Base-by-base conservation (phyloP, 2,888 invertebrate species). In the Nezara viridula region DNA sequence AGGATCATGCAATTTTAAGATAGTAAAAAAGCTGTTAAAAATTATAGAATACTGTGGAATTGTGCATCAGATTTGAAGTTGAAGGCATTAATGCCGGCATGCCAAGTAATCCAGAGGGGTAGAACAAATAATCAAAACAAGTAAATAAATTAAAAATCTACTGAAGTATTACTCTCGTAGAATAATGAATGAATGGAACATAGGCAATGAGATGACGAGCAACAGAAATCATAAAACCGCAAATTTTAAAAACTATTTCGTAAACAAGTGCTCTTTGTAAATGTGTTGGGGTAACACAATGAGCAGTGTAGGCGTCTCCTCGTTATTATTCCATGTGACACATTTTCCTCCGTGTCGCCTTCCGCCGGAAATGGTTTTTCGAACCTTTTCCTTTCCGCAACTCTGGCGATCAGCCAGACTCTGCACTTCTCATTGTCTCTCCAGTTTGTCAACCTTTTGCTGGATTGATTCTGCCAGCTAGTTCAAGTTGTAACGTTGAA, bases 291-390 rank as follows among this genome's bases (percentile, higher is more conserved):
- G 19, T 1, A 73, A 73, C 6, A 73, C 37, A 73, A 73, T 37
- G 66, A 37, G 37, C 0, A 32, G 81, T 10, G 81, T 44, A 44
- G 88, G 21, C 27, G 40, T 4, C 19, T 0, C 2, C 73, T 88
- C 5, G 66, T 88, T 88, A 88, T 49, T 88, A 88, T 88, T 77
- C 85, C 40, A 44, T 81, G 52, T 88, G 81, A 88, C 88, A 88
- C 85, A 88, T 50, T 52, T 77, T 73, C 73, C 77, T 49, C 88
- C 88, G 88, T 88, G 73, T 77, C 88, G 40, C 88, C 81, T 88
- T 88, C 88, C 88, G 88, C 52, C 88, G 88, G 88, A 88, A 24
- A 81, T 85, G 52, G 87, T 87, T 87, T 87, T 87, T 87, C 87
- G 52, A 81, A 81, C 81, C 81, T 81, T 81, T 77, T 81, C 81